phyloP scores from a whole-genome alignment of 2,113 vertebrate species.

The Myodes glareolus region DNA sequence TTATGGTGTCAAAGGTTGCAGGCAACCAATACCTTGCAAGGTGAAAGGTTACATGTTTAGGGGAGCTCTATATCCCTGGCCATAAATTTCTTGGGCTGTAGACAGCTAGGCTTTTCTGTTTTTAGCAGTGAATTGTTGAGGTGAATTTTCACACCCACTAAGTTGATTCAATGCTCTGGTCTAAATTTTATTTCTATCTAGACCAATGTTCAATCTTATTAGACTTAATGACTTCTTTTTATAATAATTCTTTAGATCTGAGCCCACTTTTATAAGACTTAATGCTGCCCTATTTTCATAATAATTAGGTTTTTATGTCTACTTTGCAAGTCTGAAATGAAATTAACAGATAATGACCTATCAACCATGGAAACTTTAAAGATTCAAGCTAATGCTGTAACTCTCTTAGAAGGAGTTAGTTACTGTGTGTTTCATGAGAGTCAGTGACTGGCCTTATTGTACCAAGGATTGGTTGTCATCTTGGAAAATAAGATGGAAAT shows the following conservation, averaged over 20 bases:
- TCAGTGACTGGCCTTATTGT: neutral
- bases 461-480: neutral
- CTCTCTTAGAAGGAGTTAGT: neutral
- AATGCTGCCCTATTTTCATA: conserved; percentile 47
- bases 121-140: neutral
- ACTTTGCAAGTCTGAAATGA: conserved; percentile 55
- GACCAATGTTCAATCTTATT: conserved; percentile 4
- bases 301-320: conserved; percentile 59
- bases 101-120: neutral
- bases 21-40: neutral
- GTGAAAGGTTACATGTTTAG: neutral
- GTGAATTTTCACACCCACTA: neutral
- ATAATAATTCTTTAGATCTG: conserved; percentile 33
- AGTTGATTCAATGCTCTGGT: neutral
- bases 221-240: conserved; percentile 40
- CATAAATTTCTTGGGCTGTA: neutral
- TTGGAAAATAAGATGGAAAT: neutral
- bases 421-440: neutral
- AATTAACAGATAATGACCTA: conserved; percentile 58
- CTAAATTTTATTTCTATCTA: conserved; percentile 31
- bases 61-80: neutral
- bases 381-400: neutral
- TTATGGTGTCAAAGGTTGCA: neutral
- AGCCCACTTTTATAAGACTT: conserved; percentile 32
- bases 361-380: neutral